These are phyloP conservation scores for Bactericera cockerelli DNA, from an alignment of 1,140 invertebrate genomes.

Conservation along the genomic window DNA sequence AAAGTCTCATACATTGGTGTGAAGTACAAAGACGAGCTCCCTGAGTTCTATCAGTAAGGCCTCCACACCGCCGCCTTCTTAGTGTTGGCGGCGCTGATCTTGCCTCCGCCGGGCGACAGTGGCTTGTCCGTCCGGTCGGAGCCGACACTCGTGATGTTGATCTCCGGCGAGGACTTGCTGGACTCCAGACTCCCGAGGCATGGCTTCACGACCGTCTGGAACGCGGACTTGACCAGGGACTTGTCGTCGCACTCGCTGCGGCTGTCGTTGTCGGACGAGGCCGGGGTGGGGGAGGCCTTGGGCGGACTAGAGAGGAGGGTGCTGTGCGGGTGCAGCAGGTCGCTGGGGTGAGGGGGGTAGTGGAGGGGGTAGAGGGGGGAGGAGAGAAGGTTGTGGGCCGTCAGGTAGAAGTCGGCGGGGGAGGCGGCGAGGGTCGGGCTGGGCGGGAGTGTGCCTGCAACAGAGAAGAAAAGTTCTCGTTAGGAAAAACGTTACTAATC, in stretches of 20 bases:
- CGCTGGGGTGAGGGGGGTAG: not conserved
- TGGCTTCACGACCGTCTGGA: not conserved
- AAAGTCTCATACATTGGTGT: too few species aligned
- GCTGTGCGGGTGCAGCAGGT: not conserved
- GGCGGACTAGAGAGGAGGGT: not conserved
- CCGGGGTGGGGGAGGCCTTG: not conserved
- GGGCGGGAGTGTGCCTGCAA: not conserved
- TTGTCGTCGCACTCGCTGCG: not conserved
- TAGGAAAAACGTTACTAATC: too few species aligned
- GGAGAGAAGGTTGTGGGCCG: not conserved
- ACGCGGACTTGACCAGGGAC: not conserved
- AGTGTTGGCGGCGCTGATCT: not conserved
- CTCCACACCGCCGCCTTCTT: not conserved
- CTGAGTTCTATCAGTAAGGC: not conserved
- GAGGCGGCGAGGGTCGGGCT: not conserved
- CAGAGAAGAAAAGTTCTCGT: not conserved
- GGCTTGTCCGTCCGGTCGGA: not conserved
- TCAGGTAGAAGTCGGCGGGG: not conserved
- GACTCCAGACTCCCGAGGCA: not conserved
- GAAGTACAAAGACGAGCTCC: too few species aligned
- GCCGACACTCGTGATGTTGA: not conserved
- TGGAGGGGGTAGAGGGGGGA: slow-evolving; percentile 2
- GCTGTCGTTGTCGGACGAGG: not conserved
- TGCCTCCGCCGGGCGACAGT: not conserved
- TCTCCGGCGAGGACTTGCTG: not conserved